A percentile compares a stretch with the other conserved stretches of the same genome.
Conservation (phyloP, 2,888 invertebrate species). For the Acanthosoma haemorrhoidale region DNA sequence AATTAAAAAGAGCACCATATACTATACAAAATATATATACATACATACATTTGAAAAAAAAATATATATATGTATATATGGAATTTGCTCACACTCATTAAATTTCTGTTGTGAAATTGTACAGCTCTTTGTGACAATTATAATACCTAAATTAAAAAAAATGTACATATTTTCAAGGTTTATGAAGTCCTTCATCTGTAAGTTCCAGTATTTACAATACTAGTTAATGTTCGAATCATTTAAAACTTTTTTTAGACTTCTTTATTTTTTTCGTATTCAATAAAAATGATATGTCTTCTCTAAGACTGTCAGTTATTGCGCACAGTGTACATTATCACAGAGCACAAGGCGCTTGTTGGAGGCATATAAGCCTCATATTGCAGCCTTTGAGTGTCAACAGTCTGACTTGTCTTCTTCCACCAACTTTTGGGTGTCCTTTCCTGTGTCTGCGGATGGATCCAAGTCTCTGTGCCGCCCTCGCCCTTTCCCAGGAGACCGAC, state of each 20-base stretch:
- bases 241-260: background rate
- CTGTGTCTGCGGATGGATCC: slow-evolving; percentile 79
- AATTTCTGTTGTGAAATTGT: slow-evolving; percentile 13
- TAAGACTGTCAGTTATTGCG: slow-evolving; percentile 11
- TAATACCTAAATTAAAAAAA: slow-evolving; percentile 11
- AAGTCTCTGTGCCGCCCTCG: slow-evolving; percentile 64
- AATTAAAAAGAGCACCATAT: slow-evolving; percentile 29
- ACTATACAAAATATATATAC: slow-evolving; percentile 24
- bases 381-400: slow-evolving; percentile 44
- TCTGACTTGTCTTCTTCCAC: slow-evolving; percentile 79
- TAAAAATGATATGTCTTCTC: slow-evolving; percentile 23
- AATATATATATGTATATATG: slow-evolving; percentile 25
- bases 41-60: slow-evolving; percentile 19
- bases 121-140: slow-evolving; percentile 16
- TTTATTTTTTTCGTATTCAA: slow-evolving; percentile 11
- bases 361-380: background rate
- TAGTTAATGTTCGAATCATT: slow-evolving; percentile 20
- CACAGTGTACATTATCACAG: slow-evolving; percentile 16
- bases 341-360: background rate
- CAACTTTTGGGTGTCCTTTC: slow-evolving; percentile 84
- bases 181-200: background rate
- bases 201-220: slow-evolving; percentile 27
- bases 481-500: slow-evolving; percentile 59
- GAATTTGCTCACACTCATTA: slow-evolving; percentile 23
- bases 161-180: slow-evolving; percentile 12